These are phyloP conservation scores for Camponotus floridanus DNA, from an alignment of 1,140 invertebrate genomes.

Conservation along the genomic window DNA sequence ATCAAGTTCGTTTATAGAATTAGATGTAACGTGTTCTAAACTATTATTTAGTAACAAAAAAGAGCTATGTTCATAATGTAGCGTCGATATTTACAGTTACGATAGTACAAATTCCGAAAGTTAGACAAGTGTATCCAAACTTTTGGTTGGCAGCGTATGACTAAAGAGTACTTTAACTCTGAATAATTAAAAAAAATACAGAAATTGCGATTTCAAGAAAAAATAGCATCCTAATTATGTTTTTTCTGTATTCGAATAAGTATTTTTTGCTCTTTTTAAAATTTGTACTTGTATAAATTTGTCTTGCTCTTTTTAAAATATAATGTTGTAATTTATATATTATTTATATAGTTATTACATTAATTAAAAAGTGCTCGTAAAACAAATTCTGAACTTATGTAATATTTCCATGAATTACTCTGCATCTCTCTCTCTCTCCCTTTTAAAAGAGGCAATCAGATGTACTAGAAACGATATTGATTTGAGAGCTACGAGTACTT, in stretches of 20 bases:
- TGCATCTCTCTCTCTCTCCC: neutral
- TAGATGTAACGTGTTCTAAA: no score
- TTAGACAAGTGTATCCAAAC: no score
- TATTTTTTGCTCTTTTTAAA: neutral
- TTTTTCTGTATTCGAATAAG: neutral
- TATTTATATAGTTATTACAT: neutral
- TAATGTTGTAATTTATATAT: neutral
- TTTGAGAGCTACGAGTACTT: neutral
- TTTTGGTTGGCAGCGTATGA: no score
- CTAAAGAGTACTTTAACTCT: neutral
- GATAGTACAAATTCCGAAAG: no score
- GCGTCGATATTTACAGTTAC: no score
- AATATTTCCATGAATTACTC: neutral
- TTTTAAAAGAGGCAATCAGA: neutral
- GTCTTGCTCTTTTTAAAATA: neutral
- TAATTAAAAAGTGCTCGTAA: neutral
- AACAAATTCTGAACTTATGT: neutral
- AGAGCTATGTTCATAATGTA: no score
- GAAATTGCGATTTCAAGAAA: neutral
- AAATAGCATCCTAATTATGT: neutral
- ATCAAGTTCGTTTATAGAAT: no score
- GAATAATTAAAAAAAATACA: neutral
- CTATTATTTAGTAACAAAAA: no score
- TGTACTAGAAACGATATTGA: conserved; percentile 24
- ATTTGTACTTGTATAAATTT: no score